Percentiles rank a stretch among this genome's conserved stretches.
phyloP scores from a whole-genome alignment of 2,888 invertebrate genomes.

The Chelonus formosanus region DNA sequence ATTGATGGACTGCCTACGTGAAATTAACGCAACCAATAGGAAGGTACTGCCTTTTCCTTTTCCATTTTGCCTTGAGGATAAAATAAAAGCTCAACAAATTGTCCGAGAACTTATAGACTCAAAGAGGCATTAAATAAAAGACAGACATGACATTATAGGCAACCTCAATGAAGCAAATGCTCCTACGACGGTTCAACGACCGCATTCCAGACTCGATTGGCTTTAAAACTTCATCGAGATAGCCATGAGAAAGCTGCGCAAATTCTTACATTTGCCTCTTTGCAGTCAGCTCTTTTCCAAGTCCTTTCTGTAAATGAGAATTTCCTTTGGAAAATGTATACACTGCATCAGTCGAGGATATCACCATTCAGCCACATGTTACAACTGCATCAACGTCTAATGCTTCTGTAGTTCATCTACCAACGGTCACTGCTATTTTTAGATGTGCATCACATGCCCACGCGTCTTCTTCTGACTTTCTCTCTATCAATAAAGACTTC shows the following conservation, averaged over 20 bases:
- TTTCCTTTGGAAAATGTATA: no score
- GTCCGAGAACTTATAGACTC: constrained; percentile 2
- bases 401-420: constrained; percentile 2
- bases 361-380: background rate
- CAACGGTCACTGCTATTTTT: constrained; percentile 64
- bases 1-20: constrained; percentile 29
- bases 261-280: constrained; percentile 3
- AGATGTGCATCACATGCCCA: constrained; percentile 47
- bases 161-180: constrained; percentile 16
- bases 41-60: no score
- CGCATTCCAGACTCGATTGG: constrained; percentile 10
- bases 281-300: background rate
- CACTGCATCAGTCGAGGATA: no score
- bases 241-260: constrained; percentile 5
- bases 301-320: no score
- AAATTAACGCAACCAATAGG: background rate
- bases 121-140: constrained; percentile 1
- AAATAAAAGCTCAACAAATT: constrained; percentile 13
- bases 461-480: constrained; percentile 9
- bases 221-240: constrained; percentile 8
- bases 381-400: constrained; percentile 1
- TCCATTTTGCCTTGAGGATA: no score
- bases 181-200: constrained; percentile 12
- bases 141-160: constrained; percentile 6
- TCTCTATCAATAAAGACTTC: no score